These are phyloP conservation scores for Ailurus styani DNA, from an alignment of 2,113 vertebrate species.

Conservation along the genomic window DNA sequence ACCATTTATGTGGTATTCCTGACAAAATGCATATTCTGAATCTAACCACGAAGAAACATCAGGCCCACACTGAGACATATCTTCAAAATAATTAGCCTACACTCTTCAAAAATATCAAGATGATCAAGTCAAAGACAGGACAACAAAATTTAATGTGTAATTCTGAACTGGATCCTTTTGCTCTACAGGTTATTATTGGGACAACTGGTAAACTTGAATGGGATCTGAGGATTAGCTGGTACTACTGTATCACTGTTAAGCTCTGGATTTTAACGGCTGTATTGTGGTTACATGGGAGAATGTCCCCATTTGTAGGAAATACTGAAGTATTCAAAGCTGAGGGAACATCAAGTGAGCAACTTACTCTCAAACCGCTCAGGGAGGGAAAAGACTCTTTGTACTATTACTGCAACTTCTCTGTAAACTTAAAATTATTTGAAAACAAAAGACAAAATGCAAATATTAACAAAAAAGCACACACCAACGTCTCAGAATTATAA, in stretches of 20 bases:
- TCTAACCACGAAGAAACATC: neutral
- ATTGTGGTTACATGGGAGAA: neutral
- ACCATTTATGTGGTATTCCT: neutral
- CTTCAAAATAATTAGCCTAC: neutral
- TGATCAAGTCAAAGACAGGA: neutral
- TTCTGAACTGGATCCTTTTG: neutral
- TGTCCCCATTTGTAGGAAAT: neutral
- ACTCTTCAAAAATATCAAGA: neutral
- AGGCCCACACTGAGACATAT: neutral
- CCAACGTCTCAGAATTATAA: neutral
- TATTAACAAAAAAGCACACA: neutral
- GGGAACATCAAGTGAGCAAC: neutral
- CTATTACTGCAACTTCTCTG: neutral
- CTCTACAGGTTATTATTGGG: neutral
- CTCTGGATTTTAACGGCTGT: neutral
- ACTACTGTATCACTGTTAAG: neutral
- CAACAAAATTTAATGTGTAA: neutral
- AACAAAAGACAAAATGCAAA: neutral
- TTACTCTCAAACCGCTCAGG: neutral
- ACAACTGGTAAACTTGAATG: neutral
- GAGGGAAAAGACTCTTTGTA: neutral
- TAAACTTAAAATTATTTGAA: slow-evolving; percentile 15
- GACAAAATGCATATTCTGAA: neutral
- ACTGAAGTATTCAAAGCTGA: neutral
- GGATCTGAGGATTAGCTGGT: neutral